Conservation (phyloP, 2,113 vertebrate species). For the Gallinago undulata region DNA sequence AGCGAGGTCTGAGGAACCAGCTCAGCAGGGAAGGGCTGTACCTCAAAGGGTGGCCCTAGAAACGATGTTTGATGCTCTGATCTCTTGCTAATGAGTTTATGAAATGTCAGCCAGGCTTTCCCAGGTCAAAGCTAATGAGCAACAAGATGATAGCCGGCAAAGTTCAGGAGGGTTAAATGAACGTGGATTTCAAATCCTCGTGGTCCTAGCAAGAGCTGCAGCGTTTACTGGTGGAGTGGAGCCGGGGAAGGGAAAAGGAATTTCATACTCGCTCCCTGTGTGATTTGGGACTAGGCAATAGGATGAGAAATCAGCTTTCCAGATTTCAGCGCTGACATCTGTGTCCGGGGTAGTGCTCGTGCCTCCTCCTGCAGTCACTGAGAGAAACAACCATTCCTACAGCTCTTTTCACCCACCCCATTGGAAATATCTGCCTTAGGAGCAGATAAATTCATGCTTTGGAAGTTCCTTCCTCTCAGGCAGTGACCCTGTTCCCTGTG, state of each 20-base stretch:
- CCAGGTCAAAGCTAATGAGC: conserved; percentile 38
- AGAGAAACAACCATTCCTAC: neutral
- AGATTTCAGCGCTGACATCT: neutral
- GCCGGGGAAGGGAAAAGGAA: neutral
- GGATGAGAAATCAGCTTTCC: neutral
- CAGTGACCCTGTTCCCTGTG: neutral
- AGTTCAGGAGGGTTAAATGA: conserved; percentile 54
- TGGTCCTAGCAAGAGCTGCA: neutral
- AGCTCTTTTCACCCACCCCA: neutral
- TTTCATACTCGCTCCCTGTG: neutral
- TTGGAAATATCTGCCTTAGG: neutral
- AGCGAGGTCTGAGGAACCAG: neutral
- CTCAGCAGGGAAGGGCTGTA: neutral
- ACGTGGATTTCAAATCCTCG: neutral
- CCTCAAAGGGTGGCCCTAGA: neutral
- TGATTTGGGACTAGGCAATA: neutral
- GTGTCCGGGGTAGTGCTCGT: neutral
- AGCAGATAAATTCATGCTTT: neutral
- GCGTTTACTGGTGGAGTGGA: neutral
- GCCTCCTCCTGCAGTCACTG: neutral
- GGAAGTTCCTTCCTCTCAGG: neutral
- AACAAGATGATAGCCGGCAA: neutral
- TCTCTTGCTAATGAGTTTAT: conserved; percentile 39
- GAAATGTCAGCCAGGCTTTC: conserved; percentile 29
- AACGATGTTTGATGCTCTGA: neutral